phyloP scores from a whole-genome alignment of 2,797 vertebrate genomes.

The Diceros bicornis region DNA sequence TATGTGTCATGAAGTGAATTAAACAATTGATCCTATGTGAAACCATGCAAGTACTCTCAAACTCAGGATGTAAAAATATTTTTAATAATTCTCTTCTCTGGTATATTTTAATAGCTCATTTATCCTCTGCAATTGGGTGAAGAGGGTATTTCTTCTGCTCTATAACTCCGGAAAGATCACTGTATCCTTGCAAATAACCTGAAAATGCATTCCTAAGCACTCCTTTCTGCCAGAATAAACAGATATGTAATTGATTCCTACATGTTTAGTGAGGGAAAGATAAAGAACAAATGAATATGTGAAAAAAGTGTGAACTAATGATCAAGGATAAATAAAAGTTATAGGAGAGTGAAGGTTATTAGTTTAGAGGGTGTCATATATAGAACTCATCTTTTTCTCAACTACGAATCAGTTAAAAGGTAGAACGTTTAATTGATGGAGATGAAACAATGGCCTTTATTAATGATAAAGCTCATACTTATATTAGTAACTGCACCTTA shows the following conservation, averaged over 20 bases:
- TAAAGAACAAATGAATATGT: neutral
- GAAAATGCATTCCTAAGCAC: neutral
- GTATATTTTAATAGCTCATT: conserved; percentile 18
- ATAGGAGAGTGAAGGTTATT: neutral
- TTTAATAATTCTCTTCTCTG: neutral
- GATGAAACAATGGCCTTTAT: neutral
- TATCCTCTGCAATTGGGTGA: neutral
- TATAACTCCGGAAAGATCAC: neutral
- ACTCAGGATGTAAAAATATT: neutral
- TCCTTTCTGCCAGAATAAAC: neutral
- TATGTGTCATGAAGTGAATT: neutral
- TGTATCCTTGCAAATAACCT: neutral
- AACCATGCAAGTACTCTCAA: neutral
- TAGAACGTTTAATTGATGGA: neutral
- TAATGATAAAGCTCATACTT: neutral
- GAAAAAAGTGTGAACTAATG: neutral
- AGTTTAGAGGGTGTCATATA: neutral
- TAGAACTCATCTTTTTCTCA: neutral
- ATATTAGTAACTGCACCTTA: neutral
- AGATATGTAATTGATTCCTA: neutral
- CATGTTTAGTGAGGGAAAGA: neutral
- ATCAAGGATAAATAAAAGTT: neutral
- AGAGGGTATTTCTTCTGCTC: neutral
- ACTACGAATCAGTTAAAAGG: neutral
- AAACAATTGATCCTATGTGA: neutral